Base-by-base conservation (phyloP, 2,113 vertebrate species). In the Phrynosoma blainvillii region DNA sequence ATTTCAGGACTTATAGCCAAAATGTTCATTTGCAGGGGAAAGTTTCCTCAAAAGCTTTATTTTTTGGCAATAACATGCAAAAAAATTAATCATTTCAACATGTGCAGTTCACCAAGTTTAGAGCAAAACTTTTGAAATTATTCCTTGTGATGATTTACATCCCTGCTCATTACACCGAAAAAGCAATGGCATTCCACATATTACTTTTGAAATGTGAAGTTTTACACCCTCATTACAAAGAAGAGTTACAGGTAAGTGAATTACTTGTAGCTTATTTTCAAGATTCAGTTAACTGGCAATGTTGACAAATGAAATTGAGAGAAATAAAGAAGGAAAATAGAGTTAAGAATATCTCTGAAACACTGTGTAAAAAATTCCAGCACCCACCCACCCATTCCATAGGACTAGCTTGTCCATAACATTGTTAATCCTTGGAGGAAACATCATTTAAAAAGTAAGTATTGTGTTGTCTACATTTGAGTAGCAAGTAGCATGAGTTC, bases 401-500 rank as follows among this genome's bases (percentile, higher is more conserved):
- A 42, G 23, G 8, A 11, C 9, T 36, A 87, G 30, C 3, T 82
- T 52, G 5, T 27, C 79, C 42, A 27, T 66, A 75, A 66, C 8
- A 32, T 25, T 65, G 82, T 82, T 79, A 87, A 54, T 75, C 79
- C 78, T 87, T 66, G 40, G 40, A 76, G 74, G 84, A 92, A 87
- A 88, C 79, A 79, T 89, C 4, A 0, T 73, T 78, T 30, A 56
- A 68, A 54, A 52, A 36, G 36, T 36, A 36, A 36, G 27, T 66
- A n/a, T 62, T 66, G 65, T 5, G 5, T 88, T 91, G 93, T 56
- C 30, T 65, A 20, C 89, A 84, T 90, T 94, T 92, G 90, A 83
- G 79, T 84, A 36, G 16, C 16, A 89, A 81, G 66, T 83, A 88
- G 62, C 2, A 84, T 88, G 84, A 89, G 9, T 16, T 87, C 89